These are phyloP conservation scores for Pardosa pseudoannulata DNA, from an alignment of 2,888 invertebrate species.

Conservation along the genomic window DNA sequence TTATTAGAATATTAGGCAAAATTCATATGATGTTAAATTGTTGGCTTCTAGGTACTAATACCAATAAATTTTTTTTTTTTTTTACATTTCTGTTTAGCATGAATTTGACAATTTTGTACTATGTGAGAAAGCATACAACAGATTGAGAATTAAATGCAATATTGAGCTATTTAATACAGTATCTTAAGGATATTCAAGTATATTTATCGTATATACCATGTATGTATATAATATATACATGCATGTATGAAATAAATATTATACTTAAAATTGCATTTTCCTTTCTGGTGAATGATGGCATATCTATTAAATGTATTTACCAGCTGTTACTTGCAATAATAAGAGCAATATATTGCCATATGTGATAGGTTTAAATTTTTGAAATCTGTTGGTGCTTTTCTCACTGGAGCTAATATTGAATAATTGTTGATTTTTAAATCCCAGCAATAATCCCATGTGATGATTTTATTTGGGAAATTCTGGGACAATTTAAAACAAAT, in stretches of 20 bases:
- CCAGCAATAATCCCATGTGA: no score
- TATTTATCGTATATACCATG: not conserved
- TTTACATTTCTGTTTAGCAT: not conserved
- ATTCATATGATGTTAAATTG: not conserved
- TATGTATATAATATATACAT: conserved; percentile 9
- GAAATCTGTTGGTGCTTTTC: not conserved
- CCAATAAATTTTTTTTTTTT: not conserved
- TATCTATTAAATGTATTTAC: not conserved
- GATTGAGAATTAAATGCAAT: not conserved
- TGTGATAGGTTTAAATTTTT: conserved; percentile 33
- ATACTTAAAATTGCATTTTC: not conserved
- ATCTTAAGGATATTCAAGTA: no score
- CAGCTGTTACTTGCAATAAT: conserved; percentile 29
- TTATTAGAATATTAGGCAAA: not conserved
- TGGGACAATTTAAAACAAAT: no score
- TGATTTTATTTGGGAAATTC: no score
- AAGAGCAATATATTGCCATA: conserved; percentile 42
- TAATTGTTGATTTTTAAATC: no score
- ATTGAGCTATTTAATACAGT: not conserved
- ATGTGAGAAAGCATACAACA: not conserved
- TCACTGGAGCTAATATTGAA: no score
- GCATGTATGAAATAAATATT: no score
- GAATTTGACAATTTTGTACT: not conserved
- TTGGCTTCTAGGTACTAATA: not conserved
- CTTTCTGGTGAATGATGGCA: not conserved